Evolutionary conservation across 2,888 invertebrate species (phyloP).

Genomic region (Phlogophora meticulosa): DNA sequence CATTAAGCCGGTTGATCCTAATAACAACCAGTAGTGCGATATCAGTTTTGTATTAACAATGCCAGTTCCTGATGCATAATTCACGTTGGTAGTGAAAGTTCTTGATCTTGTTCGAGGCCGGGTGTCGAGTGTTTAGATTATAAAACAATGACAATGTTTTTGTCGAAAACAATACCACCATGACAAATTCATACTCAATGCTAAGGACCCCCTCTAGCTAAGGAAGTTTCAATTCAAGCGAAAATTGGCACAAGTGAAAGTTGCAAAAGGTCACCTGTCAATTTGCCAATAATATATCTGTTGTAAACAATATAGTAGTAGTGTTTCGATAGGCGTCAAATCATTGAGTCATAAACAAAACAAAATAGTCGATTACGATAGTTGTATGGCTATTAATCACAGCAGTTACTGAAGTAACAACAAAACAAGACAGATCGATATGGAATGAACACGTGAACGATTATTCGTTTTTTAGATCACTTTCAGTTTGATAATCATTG

Average conservation of each 20-base stretch:
- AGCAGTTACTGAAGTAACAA: conserved; percentile 47
- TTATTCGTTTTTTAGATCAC: conserved; percentile 49
- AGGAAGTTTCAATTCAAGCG: conserved; percentile 33
- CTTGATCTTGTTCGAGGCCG: conserved; percentile 66
- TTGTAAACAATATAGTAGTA: conserved; percentile 46
- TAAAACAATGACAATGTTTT: conserved; percentile 62
- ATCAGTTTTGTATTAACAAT: conserved; percentile 56
- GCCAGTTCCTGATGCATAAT: conserved; percentile 69
- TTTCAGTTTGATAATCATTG: conserved; percentile 29
- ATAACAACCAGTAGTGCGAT: conserved; percentile 46
- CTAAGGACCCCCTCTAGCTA: conserved; percentile 26
- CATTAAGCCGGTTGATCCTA: conserved; percentile 23
- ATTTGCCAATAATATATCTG: conserved; percentile 53
- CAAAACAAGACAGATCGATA: conserved; percentile 57
- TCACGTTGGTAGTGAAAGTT: conserved; percentile 81
- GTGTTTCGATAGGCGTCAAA: conserved; percentile 30
- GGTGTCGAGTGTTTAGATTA: conserved; percentile 53
- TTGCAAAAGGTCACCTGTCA: conserved; percentile 54
- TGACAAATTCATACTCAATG: conserved; percentile 40
- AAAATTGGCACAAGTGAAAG: conserved; percentile 58
- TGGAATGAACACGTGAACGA: conserved; percentile 64
- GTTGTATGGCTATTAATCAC: conserved; percentile 64
- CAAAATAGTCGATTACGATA: conserved; percentile 64
- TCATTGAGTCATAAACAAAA: conserved; percentile 50
- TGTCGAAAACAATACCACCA: conserved; percentile 49